phyloP scores from a whole-genome alignment of 2,888 invertebrate genomes.

The Machimus atricapillus region DNA sequence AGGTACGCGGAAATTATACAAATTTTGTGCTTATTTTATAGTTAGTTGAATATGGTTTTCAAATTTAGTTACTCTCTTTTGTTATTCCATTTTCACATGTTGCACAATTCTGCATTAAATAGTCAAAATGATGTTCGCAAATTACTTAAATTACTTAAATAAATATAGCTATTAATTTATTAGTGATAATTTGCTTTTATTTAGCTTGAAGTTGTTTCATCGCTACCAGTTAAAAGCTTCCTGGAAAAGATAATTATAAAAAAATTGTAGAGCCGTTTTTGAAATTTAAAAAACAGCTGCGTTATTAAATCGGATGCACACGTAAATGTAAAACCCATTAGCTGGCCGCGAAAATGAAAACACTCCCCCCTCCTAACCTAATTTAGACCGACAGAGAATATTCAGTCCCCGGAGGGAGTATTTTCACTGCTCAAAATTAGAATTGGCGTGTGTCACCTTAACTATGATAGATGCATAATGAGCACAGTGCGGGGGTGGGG shows the following conservation, averaged over 20 bases:
- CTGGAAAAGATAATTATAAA: not conserved
- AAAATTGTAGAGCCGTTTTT: not conserved
- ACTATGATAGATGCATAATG: not conserved
- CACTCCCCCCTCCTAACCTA: not conserved
- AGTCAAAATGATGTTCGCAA: not conserved
- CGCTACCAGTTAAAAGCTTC: not conserved
- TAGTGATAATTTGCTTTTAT: not conserved
- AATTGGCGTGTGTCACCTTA: not conserved
- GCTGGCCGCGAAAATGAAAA: not conserved
- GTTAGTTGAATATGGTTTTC: not conserved
- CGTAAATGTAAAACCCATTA: not conserved
- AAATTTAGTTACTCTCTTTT: not conserved
- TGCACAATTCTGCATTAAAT: not conserved
- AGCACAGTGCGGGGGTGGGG: not conserved
- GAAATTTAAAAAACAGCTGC: not conserved
- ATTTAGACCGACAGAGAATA: not conserved
- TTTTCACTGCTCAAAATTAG: not conserved
- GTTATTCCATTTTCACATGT: not conserved
- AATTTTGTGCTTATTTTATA: not conserved
- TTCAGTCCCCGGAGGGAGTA: not conserved
- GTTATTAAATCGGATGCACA: not conserved
- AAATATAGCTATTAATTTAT: not conserved
- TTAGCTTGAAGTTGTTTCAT: not conserved
- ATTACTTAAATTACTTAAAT: not conserved
- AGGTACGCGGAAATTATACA: not conserved